Percentiles rank a stretch among this genome's conserved stretches.
Conservation (phyloP, 2,797 vertebrate genomes). For the Peromyscus nudipes region DNA sequence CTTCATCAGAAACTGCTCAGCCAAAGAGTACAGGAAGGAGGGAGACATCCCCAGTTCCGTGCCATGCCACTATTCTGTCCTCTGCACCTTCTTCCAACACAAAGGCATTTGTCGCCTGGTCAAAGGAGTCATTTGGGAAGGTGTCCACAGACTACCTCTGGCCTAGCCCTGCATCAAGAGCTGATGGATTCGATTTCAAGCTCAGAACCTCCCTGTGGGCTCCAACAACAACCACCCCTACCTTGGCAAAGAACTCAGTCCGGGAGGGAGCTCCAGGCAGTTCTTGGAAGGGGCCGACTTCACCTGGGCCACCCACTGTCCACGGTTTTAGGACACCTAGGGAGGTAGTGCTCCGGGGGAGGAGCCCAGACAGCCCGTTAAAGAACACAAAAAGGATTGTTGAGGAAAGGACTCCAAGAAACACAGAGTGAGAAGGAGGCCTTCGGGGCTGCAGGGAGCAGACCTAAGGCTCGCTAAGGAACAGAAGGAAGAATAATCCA, state of each 20-base stretch:
- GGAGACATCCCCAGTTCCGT: constrained; percentile 61
- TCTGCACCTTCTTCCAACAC: constrained; percentile 70
- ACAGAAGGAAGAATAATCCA: not conserved
- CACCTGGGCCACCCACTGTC: not conserved
- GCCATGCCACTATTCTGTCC: constrained; percentile 67
- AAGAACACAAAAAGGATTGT: not conserved
- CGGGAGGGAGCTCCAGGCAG: not conserved
- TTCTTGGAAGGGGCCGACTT: not conserved
- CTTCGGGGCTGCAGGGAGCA: too few relatives aligned
- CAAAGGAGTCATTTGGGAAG: constrained; percentile 69
- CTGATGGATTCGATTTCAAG: too few relatives aligned
- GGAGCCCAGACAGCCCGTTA: not conserved
- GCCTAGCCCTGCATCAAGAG: not conserved
- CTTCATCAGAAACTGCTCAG: constrained; percentile 61
- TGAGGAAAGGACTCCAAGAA: not conserved
- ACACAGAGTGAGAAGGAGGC: not conserved
- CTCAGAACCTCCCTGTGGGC: not conserved
- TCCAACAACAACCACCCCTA: not conserved
- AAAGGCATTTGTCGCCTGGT: constrained; percentile 74
- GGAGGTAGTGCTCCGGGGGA: not conserved
- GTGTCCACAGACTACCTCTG: constrained; percentile 38
- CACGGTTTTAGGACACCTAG: not conserved
- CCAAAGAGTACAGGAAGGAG: constrained; percentile 72
- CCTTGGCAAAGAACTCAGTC: not conserved
- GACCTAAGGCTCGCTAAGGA: not conserved